Evolutionary conservation across 2,888 invertebrate species (phyloP).

Genomic region (Synanthedon formicaeformis): DNA sequence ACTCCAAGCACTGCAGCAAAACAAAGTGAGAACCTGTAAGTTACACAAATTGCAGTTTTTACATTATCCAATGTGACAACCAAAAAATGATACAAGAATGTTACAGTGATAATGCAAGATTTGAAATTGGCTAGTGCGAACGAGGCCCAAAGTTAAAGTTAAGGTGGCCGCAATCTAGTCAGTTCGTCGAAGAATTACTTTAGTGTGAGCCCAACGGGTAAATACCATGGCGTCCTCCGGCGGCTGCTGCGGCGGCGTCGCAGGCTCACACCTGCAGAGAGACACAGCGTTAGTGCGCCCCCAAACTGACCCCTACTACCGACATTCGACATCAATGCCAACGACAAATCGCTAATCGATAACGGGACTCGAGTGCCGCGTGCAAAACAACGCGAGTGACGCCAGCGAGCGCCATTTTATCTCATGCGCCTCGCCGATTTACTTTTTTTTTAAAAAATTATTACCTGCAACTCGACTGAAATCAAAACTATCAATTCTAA

Average conservation of each 20-base stretch:
- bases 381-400: slow-evolving; percentile 56
- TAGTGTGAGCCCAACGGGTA: slow-evolving; percentile 69
- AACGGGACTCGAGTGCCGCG: slow-evolving; percentile 53
- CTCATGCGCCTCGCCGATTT: slow-evolving; percentile 54
- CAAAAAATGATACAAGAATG: slow-evolving; percentile 49
- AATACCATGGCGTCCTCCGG: slow-evolving; percentile 66
- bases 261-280: slow-evolving; percentile 72
- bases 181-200: slow-evolving; percentile 66
- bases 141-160: slow-evolving; percentile 64
- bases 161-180: slow-evolving; percentile 62
- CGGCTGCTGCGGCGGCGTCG: slow-evolving; percentile 65
- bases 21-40: slow-evolving; percentile 70
- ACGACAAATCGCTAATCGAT: slow-evolving; percentile 21
- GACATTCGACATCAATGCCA: slow-evolving; percentile 40
- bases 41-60: slow-evolving; percentile 61
- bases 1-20: slow-evolving; percentile 73
- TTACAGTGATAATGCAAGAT: slow-evolving; percentile 67
- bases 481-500: slow-evolving; percentile 54
- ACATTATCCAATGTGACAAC: slow-evolving; percentile 57
- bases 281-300: slow-evolving; percentile 69
- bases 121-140: slow-evolving; percentile 66
- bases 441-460: slow-evolving; percentile 32
- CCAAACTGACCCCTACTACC: slow-evolving; percentile 59
- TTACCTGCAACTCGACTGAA: slow-evolving; percentile 51
- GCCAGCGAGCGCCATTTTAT: slow-evolving; percentile 72